A percentile compares a stretch with the other conserved stretches of the same genome.
Conservation (phyloP, 2,113 vertebrate species). For the Ivindomyrus marchei region DNA sequence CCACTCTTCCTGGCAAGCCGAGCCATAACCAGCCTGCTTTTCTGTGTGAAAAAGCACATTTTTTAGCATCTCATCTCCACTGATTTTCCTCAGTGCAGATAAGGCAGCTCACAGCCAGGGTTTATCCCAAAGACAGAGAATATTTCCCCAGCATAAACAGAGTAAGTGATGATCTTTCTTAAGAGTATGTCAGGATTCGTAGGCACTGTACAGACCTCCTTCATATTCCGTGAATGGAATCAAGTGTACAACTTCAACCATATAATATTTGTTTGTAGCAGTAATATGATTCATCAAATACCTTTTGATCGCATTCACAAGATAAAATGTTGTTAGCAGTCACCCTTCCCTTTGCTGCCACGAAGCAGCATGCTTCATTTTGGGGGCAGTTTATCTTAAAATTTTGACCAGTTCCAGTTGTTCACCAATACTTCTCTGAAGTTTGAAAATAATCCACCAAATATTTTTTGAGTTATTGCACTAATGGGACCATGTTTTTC, state of each 20-base stretch:
- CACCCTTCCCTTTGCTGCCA: background rate
- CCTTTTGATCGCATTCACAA: background rate
- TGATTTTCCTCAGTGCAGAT: background rate
- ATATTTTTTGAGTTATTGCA: background rate
- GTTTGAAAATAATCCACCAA: background rate
- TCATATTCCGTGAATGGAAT: no score
- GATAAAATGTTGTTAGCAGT: background rate
- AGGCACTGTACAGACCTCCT: background rate
- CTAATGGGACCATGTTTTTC: no score
- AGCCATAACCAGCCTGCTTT: slow-evolving; percentile 90
- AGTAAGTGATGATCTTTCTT: background rate
- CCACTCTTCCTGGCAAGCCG: slow-evolving; percentile 85
- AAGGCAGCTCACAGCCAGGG: background rate
- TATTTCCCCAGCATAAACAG: background rate
- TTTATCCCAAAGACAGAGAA: background rate
- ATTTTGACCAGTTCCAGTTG: background rate
- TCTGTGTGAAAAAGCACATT: slow-evolving; percentile 74
- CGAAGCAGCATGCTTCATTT: background rate
- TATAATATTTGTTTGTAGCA: background rate
- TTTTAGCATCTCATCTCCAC: background rate
- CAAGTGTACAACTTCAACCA: background rate
- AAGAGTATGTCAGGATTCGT: background rate
- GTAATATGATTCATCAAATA: no score
- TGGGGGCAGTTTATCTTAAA: no score
- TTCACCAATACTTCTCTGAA: background rate